Percentiles rank a stretch among this genome's conserved stretches.
phyloP scores from a whole-genome alignment of 2,888 invertebrate genomes.

The Spatulosminthurus flaviceps region DNA sequence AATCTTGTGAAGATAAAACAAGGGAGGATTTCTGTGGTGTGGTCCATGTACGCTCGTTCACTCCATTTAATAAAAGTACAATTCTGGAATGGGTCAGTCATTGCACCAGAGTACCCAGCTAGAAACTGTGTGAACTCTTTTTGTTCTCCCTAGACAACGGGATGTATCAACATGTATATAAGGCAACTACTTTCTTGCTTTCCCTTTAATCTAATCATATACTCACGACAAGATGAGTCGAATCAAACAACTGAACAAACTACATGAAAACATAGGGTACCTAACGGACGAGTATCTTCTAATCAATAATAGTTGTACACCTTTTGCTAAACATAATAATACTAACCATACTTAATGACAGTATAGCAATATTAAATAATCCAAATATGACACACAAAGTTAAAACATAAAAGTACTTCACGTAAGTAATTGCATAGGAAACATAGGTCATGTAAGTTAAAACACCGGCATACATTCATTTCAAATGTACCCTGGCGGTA shows the following conservation, averaged over 20 bases:
- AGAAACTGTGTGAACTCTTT: slow-evolving; percentile 35
- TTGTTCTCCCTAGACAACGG: slow-evolving; percentile 23
- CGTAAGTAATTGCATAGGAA: slow-evolving; percentile 30
- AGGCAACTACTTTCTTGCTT: slow-evolving; percentile 48
- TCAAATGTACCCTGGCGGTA: slow-evolving; percentile 25
- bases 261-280: not conserved
- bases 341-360: slow-evolving; percentile 15
- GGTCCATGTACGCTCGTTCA: slow-evolving; percentile 32
- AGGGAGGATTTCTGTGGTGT: not conserved
- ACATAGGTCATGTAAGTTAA: slow-evolving; percentile 36
- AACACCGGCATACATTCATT: slow-evolving; percentile 28
- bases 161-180: slow-evolving; percentile 38
- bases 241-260: not conserved
- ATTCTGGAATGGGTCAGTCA: slow-evolving; percentile 45
- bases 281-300: slow-evolving; percentile 17
- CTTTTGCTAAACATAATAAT: slow-evolving; percentile 36
- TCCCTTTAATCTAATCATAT: slow-evolving; percentile 15
- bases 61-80: slow-evolving; percentile 38
- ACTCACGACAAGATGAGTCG: slow-evolving; percentile 6
- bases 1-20: not conserved
- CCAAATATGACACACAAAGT: slow-evolving; percentile 28
- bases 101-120: slow-evolving; percentile 30
- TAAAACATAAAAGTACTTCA: slow-evolving; percentile 22
- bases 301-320: slow-evolving; percentile 2
- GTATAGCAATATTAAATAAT: slow-evolving; percentile 27